Base-by-base conservation (phyloP, 2,113 vertebrate genomes). In the Galeopterus variegatus region DNA sequence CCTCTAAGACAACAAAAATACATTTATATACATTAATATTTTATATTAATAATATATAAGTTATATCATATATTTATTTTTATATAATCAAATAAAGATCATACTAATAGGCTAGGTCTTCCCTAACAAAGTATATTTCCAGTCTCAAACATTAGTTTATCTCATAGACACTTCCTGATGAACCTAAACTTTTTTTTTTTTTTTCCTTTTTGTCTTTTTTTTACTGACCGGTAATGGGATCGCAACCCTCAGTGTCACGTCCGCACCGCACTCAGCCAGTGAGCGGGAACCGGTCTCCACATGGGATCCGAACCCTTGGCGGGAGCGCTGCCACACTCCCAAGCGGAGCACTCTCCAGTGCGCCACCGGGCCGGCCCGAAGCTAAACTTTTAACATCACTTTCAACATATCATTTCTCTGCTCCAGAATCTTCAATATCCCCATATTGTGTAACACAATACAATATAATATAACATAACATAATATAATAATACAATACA, bases 1-100 rank as follows among this genome's bases (percentile, higher is more conserved):
- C 99, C 99, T 89, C 99, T 99, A 98, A 94, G 97, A 98, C n/a
- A 91, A 97, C 54, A 95, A 97, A 75, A 82, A 67, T 41, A 79
- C 6, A 96, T 88, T 91, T 73, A 88, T 58, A 76, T 26, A 18
- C 26, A 81, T 73, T 76, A 88, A 64, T 72, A 86, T 33, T 83
- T 88, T 88, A 54, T 33, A 80, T 75, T 83, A 67, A 58, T 19
- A 62, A 8, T 54, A 73, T 54, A 73, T 24, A 50, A 17, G 26
- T 60, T 64, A 50, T 41, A 62, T 5, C n/a, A 33, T 41, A 60
- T 31, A 13, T 69, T 80, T 73, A 88, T 93, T 69, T 88, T 85
- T 76, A 56, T n/a, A 41, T 62, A 62, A 83, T 36, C n/a, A 73
- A 84, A 65, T 72, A 58, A 94, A 88, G 15, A 85, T 5, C 18